phyloP scores from a whole-genome alignment of 1,140 invertebrate genomes.

The Triops cancriformis region DNA sequence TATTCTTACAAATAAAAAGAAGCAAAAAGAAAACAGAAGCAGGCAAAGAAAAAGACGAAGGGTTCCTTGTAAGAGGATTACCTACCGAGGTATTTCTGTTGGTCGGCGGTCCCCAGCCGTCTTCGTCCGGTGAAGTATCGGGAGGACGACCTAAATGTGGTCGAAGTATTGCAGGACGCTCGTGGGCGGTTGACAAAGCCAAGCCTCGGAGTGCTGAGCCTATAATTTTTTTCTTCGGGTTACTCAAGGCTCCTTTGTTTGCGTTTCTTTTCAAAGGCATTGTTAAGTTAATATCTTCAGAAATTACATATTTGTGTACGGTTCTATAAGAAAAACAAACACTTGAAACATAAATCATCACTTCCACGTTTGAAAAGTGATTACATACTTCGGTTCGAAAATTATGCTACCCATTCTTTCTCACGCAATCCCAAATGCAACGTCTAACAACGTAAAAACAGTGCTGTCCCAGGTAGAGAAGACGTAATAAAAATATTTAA shows the following conservation, averaged over 20 bases:
- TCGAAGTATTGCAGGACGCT: not conserved
- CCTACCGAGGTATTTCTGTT: constrained; percentile 9
- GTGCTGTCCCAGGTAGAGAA: too few species aligned
- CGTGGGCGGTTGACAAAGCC: not conserved
- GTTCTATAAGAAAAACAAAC: too few species aligned
- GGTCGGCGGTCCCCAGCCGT: not conserved
- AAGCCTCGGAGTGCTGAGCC: constrained; percentile 3
- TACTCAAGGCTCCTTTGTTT: not conserved
- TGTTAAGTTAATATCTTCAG: too few species aligned
- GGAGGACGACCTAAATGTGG: not conserved
- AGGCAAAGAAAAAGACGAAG: not conserved
- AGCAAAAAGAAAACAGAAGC: not conserved
- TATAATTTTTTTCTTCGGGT: not conserved
- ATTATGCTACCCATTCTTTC: too few species aligned
- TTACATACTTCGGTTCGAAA: too few species aligned
- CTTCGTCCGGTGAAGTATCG: not conserved
- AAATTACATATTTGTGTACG: too few species aligned
- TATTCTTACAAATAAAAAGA: not conserved
- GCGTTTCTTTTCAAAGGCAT: not conserved
- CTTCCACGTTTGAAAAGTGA: too few species aligned
- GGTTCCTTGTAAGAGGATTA: not conserved
- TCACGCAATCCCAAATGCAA: too few species aligned
- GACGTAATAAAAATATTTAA: too few species aligned
- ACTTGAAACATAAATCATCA: too few species aligned
- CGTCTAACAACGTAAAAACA: too few species aligned